Evolutionary conservation across 2,113 vertebrate genomes (phyloP).

Genomic region (Crotalus tigris): DNA sequence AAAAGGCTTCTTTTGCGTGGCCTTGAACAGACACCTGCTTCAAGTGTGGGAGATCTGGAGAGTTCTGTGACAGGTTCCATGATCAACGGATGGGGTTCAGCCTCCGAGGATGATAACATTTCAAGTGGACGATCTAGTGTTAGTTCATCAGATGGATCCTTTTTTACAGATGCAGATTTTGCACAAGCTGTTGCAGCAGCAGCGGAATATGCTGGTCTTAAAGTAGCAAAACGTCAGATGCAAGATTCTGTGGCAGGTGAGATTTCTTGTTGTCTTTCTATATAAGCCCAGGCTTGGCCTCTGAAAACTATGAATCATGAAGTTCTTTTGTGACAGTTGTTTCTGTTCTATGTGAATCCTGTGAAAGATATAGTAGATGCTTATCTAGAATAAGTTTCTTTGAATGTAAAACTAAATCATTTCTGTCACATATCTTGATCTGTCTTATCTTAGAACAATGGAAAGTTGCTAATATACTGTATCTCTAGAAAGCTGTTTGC

Average conservation of each 20-base stretch:
- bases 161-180: constrained; percentile 97
- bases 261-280: not conserved
- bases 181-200: constrained; percentile 95
- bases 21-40: constrained; percentile 95
- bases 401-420: not conserved
- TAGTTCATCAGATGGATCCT: constrained; percentile 96
- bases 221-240: constrained; percentile 86
- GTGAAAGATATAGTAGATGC: not conserved
- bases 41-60: constrained; percentile 94
- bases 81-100: constrained; percentile 99
- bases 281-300: not conserved
- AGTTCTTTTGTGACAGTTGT: not conserved
- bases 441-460: not conserved
- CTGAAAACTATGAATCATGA: not conserved
- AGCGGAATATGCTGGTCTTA: constrained; percentile 90
- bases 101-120: constrained; percentile 95
- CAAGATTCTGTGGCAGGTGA: constrained; percentile 76
- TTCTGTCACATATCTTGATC: not conserved
- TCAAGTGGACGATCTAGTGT: constrained; percentile 95
- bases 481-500: not conserved
- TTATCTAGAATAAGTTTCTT: not conserved
- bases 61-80: constrained; percentile 98
- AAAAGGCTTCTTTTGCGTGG: constrained; percentile 86
- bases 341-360: not conserved
- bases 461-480: not conserved